These are phyloP conservation scores for Pedetes capensis DNA, from an alignment of 2,113 vertebrate species.

Conservation along the genomic window DNA sequence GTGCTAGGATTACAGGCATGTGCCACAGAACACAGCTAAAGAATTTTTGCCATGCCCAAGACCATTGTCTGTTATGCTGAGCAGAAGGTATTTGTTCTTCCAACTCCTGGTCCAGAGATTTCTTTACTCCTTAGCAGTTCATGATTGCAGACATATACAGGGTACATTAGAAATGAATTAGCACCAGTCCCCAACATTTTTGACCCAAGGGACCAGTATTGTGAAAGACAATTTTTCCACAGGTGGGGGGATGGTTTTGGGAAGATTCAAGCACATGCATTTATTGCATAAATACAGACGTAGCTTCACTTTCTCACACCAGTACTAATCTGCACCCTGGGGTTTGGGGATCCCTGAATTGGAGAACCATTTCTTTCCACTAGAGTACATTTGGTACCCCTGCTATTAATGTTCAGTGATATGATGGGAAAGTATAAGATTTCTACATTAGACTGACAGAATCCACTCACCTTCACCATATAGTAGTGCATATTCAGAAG, in stretches of 20 bases:
- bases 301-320: too few species aligned
- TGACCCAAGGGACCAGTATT: too few species aligned
- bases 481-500: background rate
- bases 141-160: background rate
- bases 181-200: too few species aligned
- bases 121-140: background rate
- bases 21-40: too few species aligned
- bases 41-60: background rate
- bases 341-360: too few species aligned
- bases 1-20: too few species aligned
- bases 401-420: background rate
- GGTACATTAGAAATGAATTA: background rate
- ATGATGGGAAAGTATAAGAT: background rate
- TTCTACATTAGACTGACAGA: background rate
- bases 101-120: background rate
- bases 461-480: background rate
- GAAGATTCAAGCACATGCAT: too few species aligned
- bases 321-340: too few species aligned
- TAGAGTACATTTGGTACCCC: background rate
- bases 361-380: background rate
- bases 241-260: too few species aligned
- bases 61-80: background rate
- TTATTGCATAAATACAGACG: too few species aligned
- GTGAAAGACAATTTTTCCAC: too few species aligned
- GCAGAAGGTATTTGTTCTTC: background rate